A percentile compares a stretch with the other conserved stretches of the same genome.
These are phyloP conservation scores for Luscinia luscinia DNA, from an alignment of 2,797 vertebrate species.

Conservation along the genomic window DNA sequence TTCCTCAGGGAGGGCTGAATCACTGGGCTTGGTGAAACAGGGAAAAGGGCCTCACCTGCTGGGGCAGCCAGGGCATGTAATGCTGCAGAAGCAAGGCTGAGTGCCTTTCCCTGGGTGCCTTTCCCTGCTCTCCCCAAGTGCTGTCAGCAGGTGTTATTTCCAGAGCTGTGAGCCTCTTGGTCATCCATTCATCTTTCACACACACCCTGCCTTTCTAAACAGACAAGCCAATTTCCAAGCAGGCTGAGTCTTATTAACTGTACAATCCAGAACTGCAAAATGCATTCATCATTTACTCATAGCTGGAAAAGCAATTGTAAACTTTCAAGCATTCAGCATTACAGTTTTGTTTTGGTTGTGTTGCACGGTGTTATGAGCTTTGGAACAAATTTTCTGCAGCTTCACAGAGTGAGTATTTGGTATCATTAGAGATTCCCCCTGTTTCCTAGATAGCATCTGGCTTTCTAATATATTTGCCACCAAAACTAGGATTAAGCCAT, in stretches of 20 bases:
- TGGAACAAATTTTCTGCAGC: constrained; percentile 38
- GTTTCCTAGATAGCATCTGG: neutral
- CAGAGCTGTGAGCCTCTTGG: constrained; percentile 43
- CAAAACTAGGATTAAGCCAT: neutral
- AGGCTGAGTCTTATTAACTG: constrained; percentile 34
- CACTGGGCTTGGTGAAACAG: neutral
- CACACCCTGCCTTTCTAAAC: constrained; percentile 28
- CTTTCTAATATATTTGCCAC: constrained; percentile 26
- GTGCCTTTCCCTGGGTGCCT: constrained; percentile 28
- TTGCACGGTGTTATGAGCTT: constrained; percentile 37
- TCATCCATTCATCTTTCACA: constrained; percentile 44
- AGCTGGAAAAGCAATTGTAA: constrained; percentile 53
- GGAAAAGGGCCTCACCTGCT: neutral
- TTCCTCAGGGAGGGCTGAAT: neutral
- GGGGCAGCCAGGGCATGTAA: constrained; percentile 11
- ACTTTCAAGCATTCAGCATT: constrained; percentile 10
- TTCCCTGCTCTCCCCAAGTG: neutral
- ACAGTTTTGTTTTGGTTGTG: constrained; percentile 31
- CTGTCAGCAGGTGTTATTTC: constrained; percentile 70
- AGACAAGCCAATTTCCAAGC: constrained; percentile 51
- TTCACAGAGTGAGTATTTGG: neutral
- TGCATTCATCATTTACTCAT: constrained; percentile 47
- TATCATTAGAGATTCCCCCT: neutral
- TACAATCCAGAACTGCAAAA: constrained; percentile 49
- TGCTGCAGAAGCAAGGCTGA: constrained; percentile 25